phyloP scores from a whole-genome alignment of 2,113 vertebrate species.

The Hiodon tergisus region DNA sequence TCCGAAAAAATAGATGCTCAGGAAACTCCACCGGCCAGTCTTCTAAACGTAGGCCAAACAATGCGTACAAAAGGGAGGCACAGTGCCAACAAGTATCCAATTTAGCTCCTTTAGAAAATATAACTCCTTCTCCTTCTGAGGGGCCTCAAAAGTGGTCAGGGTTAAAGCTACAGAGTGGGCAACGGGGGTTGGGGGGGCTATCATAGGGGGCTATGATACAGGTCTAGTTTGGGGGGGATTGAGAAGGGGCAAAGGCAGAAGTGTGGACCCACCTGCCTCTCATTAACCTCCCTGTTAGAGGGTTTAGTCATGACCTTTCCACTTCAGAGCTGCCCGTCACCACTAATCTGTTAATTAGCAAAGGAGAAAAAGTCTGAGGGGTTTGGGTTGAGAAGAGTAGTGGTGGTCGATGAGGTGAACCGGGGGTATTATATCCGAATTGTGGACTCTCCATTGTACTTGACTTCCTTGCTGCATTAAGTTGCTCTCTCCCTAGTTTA shows the following conservation, averaged over 20 bases:
- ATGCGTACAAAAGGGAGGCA: slow-evolving; percentile 29
- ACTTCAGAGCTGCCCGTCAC: slow-evolving; percentile 70
- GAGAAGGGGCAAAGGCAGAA: slow-evolving; percentile 55
- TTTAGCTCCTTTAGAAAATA: slow-evolving; percentile 31
- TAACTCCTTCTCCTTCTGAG: slow-evolving; percentile 24
- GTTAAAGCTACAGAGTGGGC: slow-evolving; percentile 23
- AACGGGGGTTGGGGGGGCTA: not conserved
- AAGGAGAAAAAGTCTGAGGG: slow-evolving; percentile 56
- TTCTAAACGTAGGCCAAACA: slow-evolving; percentile 30
- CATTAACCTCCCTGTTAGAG: slow-evolving; percentile 61
- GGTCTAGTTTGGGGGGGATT: slow-evolving; percentile 41
- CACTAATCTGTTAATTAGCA: slow-evolving; percentile 78
- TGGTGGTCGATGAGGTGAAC: slow-evolving; percentile 5
- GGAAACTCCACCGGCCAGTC: slow-evolving; percentile 41
- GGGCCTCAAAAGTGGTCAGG: slow-evolving; percentile 4
- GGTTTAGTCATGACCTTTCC: slow-evolving; percentile 70
- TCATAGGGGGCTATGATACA: slow-evolving; percentile 44
- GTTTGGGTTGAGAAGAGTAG: not conserved
- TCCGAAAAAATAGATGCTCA: slow-evolving; percentile 42
- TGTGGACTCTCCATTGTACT: slow-evolving; percentile 3
- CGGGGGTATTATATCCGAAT: not conserved
- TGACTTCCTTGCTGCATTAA: not conserved
- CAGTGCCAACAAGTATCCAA: slow-evolving; percentile 32
- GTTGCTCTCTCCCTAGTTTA: not conserved
- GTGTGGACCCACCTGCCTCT: slow-evolving; percentile 68